phyloP scores from a whole-genome alignment of 64 coral and sea anemone species.

The Astreopora myriophthalma region DNA sequence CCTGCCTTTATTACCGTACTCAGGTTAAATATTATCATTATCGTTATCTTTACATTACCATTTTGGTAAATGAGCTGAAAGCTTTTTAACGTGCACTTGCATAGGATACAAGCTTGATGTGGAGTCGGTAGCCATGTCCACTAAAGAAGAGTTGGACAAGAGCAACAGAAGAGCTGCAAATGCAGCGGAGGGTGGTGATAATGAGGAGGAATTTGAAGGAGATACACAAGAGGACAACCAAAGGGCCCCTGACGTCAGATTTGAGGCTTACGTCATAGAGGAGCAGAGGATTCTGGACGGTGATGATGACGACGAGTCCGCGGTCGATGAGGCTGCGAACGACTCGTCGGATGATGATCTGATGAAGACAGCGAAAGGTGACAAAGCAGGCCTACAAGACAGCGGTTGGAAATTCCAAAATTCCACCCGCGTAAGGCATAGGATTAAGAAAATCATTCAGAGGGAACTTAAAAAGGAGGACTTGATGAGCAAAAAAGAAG shows the following conservation, averaged over 20 bases:
- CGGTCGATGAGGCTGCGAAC: not conserved
- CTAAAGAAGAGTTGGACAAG: not conserved
- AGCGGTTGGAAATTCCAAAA: constrained; percentile 63
- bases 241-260: not conserved
- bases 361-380: not conserved
- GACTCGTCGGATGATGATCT: not conserved
- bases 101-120: not conserved
- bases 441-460: constrained; percentile 43
- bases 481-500: constrained; percentile 77
- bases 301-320: constrained; percentile 10
- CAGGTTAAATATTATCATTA: no score
- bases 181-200: not conserved
- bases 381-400: not conserved
- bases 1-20: no score
- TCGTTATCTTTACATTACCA: no score
- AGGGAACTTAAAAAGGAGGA: constrained; percentile 51
- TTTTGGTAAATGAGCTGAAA: no score
- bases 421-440: constrained; percentile 1
- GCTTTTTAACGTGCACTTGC: not conserved
- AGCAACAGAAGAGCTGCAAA: no score
- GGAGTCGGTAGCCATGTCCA: not conserved
- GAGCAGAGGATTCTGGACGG: constrained; percentile 57
- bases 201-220: not conserved
- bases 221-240: not conserved
- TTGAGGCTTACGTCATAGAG: constrained; percentile 62